Conservation (phyloP, 2,888 invertebrate species). For the Cepaea hortensis region DNA sequence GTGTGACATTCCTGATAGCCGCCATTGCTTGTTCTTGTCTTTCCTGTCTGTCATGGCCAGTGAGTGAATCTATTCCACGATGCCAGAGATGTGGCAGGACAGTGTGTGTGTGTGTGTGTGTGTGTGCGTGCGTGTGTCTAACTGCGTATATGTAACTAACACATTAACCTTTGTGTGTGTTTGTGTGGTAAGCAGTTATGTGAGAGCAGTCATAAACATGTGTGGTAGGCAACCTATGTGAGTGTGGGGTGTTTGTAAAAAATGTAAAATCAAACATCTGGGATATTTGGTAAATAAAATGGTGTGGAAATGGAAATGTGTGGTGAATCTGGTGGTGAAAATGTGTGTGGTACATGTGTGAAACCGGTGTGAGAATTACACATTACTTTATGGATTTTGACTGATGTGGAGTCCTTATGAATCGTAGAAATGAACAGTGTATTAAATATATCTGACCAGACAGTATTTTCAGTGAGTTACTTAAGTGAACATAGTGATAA, state of each 20-base stretch:
- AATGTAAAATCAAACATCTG: too few species aligned
- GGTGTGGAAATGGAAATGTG: too few species aligned
- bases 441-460: too few species aligned
- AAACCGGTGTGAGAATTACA: neutral
- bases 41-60: neutral
- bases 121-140: neutral
- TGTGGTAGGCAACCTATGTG: too few species aligned
- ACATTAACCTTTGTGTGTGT: neutral
- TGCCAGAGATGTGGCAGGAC: neutral
- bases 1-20: slow-evolving; percentile 2
- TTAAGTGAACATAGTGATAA: too few species aligned
- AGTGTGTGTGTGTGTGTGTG: neutral
- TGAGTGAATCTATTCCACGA: neutral
- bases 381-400: too few species aligned
- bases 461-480: too few species aligned
- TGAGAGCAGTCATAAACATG: too few species aligned
- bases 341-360: neutral
- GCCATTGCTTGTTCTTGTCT: neutral
- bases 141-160: neutral
- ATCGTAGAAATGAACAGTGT: too few species aligned
- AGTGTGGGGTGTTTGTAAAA: too few species aligned
- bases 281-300: too few species aligned
- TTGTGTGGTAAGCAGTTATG: neutral
- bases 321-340: neutral
- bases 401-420: too few species aligned